A percentile compares a stretch with the other conserved stretches of the same genome.
phyloP scores from a whole-genome alignment of 2,888 invertebrate genomes.

The Megalurothrips usitatus region DNA sequence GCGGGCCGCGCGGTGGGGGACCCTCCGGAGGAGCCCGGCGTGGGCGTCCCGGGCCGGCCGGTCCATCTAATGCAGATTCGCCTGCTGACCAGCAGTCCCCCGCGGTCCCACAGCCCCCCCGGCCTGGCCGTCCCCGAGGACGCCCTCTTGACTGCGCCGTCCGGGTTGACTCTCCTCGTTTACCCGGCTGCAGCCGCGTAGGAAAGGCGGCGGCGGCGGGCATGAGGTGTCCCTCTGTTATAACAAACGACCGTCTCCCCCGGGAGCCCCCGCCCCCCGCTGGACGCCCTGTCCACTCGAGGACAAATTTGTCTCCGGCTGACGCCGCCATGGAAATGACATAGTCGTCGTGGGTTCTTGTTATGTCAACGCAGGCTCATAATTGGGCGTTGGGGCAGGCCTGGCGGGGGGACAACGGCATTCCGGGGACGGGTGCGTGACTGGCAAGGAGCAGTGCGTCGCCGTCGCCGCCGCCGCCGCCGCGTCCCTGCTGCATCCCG shows the following conservation, averaged over 20 bases:
- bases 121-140: neutral
- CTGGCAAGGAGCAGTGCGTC: no score
- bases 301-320: neutral
- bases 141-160: neutral
- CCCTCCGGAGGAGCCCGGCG: no score
- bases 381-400: neutral
- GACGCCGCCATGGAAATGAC: conserved; percentile 14
- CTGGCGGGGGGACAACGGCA: neutral
- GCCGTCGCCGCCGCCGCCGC: no score
- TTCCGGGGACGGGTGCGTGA: no score
- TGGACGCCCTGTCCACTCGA: conserved; percentile 7
- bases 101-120: neutral
- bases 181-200: neutral
- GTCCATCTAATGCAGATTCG: no score
- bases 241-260: neutral
- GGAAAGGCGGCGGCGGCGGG: no score
- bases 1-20: no score
- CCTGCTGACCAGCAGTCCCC: neutral
- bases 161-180: neutral
- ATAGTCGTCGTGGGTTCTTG: neutral
- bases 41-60: no score
- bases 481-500: no score
- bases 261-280: neutral
- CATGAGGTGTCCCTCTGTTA: neutral
- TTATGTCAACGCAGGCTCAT: neutral